Percentiles rank a stretch among this genome's conserved stretches.
Conservation (phyloP, 2,797 vertebrate species). For the Philypnodon macrostomus region DNA sequence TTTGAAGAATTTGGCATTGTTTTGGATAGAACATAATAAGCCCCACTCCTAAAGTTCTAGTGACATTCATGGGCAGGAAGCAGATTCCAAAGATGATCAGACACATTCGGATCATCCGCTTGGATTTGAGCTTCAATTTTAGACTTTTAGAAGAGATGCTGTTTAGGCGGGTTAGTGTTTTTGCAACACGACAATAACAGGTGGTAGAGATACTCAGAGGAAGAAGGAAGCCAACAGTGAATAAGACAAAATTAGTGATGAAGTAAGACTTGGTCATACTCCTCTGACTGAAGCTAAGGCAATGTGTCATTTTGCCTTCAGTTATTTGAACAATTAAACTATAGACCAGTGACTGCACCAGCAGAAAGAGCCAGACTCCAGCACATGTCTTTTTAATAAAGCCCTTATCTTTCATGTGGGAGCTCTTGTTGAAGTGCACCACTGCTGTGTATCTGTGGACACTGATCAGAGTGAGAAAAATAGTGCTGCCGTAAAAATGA, state of each 20-base stretch:
- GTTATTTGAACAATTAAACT: conserved; percentile 58
- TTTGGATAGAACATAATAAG: conserved; percentile 42
- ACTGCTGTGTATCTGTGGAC: conserved; percentile 66
- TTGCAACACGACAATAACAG: conserved; percentile 64
- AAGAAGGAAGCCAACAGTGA: conserved; percentile 60
- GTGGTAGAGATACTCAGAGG: conserved; percentile 60
- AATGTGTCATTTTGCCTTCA: conserved; percentile 43
- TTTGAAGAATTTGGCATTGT: conserved; percentile 36
- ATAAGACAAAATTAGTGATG: conserved; percentile 56
- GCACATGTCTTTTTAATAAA: conserved; percentile 69
- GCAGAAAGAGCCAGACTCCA: conserved; percentile 62
- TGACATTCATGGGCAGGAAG: conserved; percentile 71
- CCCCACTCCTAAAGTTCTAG: conserved; percentile 49
- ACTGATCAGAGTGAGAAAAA: conserved; percentile 78
- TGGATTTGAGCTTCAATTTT: conserved; percentile 66
- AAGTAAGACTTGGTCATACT: conserved; percentile 49
- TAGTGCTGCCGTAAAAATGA: conserved; percentile 71
- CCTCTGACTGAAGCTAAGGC: conserved; percentile 67
- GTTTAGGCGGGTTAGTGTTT: conserved; percentile 57
- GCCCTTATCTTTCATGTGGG: conserved; percentile 54
- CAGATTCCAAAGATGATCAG: conserved; percentile 72
- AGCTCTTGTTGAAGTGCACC: conserved; percentile 57
- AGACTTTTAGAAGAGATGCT: conserved; percentile 54
- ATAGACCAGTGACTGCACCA: conserved; percentile 50
- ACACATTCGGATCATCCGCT: conserved; percentile 63